Evolutionary conservation across 2,113 vertebrate species (phyloP).

Genomic region (Siniperca knerii): DNA sequence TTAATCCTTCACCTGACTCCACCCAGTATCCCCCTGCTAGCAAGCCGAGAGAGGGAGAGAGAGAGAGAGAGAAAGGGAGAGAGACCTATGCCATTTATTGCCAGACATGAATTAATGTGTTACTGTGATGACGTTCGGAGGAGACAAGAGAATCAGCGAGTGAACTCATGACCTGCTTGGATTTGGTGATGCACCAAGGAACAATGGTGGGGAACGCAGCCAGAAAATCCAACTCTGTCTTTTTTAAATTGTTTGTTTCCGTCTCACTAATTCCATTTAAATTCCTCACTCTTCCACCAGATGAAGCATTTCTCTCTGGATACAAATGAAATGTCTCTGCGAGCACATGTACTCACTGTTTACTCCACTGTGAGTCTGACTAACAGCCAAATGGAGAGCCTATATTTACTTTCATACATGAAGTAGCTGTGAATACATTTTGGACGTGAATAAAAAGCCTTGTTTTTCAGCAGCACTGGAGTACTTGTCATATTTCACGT

Average conservation of each 20-base stretch:
- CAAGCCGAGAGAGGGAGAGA: not conserved
- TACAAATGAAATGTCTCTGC: conserved; percentile 45
- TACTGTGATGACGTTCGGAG: conserved; percentile 16
- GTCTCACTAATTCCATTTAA: conserved; percentile 52
- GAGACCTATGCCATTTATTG: conserved; percentile 15
- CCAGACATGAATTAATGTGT: conserved; percentile 31
- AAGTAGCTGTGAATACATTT: conserved; percentile 38
- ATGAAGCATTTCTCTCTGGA: conserved; percentile 46
- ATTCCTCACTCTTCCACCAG: conserved; percentile 41
- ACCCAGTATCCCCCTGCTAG: conserved; percentile 10
- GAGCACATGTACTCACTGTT: conserved; percentile 35
- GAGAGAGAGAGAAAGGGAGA: not conserved
- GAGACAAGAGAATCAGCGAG: conserved; percentile 34
- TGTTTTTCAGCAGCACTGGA: conserved; percentile 3
- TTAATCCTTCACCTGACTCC: conserved; percentile 74
- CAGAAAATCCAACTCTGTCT: conserved; percentile 52
- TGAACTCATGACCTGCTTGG: conserved; percentile 54
- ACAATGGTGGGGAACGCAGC: conserved; percentile 51
- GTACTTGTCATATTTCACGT: conserved; percentile 11
- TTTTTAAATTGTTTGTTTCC: conserved; percentile 57
- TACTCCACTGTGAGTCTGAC: conserved; percentile 41
- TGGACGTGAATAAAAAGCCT: not conserved
- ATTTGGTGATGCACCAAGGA: conserved; percentile 45
- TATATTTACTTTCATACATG: conserved; percentile 49
- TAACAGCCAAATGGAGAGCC: conserved; percentile 20